Percentiles rank a stretch among this genome's conserved stretches.
These are phyloP conservation scores for Elanus axillaris DNA, from an alignment of 2,113 vertebrate genomes.

Conservation along the genomic window DNA sequence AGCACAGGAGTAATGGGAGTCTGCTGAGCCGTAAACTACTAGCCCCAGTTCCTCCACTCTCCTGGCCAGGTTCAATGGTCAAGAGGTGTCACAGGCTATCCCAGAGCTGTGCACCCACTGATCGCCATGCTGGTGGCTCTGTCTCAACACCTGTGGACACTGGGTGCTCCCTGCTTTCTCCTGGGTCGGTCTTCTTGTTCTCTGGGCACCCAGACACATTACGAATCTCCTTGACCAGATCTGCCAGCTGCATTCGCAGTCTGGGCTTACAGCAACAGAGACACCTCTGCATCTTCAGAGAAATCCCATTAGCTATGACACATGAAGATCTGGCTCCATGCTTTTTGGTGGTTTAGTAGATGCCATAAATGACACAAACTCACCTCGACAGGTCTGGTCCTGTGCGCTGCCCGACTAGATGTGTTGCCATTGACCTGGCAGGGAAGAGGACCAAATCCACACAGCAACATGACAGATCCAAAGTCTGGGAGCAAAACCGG, in stretches of 20 bases:
- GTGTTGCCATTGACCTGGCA: not conserved
- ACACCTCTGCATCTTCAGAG: not conserved
- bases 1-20: not conserved
- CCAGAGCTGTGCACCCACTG: not conserved
- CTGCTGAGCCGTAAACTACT: not conserved
- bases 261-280: not conserved
- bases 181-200: accelerated
- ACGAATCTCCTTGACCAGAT: not conserved
- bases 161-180: not conserved
- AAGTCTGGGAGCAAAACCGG: not conserved
- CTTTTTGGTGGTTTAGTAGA: not conserved
- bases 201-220: too few species aligned
- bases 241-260: not conserved
- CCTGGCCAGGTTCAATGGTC: not conserved
- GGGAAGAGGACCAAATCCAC: not conserved
- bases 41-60: not conserved
- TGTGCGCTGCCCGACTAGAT: not conserved
- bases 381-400: not conserved
- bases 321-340: not conserved
- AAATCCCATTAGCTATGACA: not conserved
- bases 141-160: not conserved
- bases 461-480: not conserved
- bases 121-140: not conserved
- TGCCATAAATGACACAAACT: not conserved
- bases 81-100: accelerated